A percentile compares a stretch with the other conserved stretches of the same genome.
These are phyloP conservation scores for Columbina picui DNA, from an alignment of 2,113 vertebrate species.

Conservation along the genomic window DNA sequence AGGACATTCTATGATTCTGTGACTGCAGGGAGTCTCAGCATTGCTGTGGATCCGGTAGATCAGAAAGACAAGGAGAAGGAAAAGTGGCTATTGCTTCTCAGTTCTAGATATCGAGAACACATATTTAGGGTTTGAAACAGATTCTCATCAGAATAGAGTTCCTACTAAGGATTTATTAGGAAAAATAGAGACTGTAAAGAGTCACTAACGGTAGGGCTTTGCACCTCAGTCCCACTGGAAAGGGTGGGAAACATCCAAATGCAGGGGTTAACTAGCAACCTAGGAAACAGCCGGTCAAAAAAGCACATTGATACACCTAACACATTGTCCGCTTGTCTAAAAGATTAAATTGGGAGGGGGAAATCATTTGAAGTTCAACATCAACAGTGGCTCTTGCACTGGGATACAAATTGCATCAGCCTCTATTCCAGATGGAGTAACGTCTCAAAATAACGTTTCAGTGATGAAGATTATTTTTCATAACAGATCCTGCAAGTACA, in stretches of 20 bases:
- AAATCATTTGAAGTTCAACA: neutral
- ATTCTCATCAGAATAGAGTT: neutral
- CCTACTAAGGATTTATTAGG: neutral
- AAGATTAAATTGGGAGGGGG: neutral
- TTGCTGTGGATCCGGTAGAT: neutral
- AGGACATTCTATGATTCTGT: too few species aligned
- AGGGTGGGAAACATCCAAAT: neutral
- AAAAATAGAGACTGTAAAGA: neutral
- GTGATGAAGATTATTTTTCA: neutral
- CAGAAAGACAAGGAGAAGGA: neutral
- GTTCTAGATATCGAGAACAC: fast-evolving
- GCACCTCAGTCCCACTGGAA: neutral
- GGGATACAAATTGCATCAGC: neutral
- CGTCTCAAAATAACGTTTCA: neutral
- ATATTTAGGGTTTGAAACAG: neutral
- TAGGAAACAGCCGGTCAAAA: neutral
- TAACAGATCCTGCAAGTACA: neutral
- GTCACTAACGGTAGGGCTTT: neutral
- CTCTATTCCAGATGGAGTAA: neutral
- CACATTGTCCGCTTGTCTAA: neutral
- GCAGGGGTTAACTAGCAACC: neutral
- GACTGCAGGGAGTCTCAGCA: neutral
- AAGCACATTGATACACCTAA: neutral
- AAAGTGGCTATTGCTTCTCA: neutral
- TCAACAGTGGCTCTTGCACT: neutral